phyloP scores from a whole-genome alignment of 2,797 vertebrate genomes.

The Ctenopoma multispine region DNA sequence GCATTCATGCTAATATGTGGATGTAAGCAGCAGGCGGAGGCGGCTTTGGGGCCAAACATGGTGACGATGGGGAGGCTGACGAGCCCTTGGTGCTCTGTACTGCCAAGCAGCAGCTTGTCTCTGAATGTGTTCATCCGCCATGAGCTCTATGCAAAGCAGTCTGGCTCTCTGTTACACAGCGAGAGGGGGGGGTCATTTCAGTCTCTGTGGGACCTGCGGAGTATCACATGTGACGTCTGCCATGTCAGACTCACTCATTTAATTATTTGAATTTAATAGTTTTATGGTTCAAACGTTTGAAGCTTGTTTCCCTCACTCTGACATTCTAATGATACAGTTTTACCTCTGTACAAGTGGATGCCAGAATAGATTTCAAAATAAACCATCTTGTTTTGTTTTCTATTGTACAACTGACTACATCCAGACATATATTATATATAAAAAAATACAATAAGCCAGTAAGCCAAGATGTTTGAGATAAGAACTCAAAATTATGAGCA shows the following conservation, averaged over 20 bases:
- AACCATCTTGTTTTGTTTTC: too few species aligned
- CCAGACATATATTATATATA: too few species aligned
- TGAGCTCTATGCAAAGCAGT: constrained; percentile 23
- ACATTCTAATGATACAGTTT: too few species aligned
- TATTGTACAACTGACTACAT: too few species aligned
- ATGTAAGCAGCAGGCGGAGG: constrained; percentile 35
- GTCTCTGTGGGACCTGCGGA: constrained; percentile 17
- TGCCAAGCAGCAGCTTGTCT: neutral
- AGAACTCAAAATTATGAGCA: too few species aligned
- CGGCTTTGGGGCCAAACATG: constrained; percentile 23
- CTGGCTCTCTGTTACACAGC: neutral
- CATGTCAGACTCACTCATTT: constrained; percentile 32
- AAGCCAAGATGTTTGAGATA: too few species aligned
- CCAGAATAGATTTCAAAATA: too few species aligned
- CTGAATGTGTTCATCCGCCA: constrained; percentile 2
- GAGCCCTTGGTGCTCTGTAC: neutral
- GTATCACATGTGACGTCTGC: constrained; percentile 13
- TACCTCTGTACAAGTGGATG: too few species aligned
- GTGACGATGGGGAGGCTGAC: constrained; percentile 28
- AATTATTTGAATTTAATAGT: constrained; percentile 39
- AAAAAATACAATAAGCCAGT: too few species aligned
- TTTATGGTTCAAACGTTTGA: constrained; percentile 28
- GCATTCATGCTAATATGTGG: constrained; percentile 20
- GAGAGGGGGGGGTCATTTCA: neutral
- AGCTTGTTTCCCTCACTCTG: constrained; percentile 18